Evolutionary conservation across 2,888 invertebrate species (phyloP).

Genomic region (Polymixis lichenea): DNA sequence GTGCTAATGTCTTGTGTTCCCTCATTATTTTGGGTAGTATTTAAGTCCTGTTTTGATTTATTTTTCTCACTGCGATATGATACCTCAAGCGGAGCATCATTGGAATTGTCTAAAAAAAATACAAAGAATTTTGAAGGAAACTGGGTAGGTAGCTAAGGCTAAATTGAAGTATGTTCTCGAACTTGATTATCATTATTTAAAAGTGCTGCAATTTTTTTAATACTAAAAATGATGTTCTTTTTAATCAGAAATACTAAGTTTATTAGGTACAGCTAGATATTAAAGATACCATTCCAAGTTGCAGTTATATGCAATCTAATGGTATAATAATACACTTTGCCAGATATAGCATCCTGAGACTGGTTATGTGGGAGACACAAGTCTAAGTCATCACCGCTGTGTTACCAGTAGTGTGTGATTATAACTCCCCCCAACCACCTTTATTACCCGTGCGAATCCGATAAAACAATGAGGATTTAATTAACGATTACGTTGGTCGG

Average conservation of each 20-base stretch:
- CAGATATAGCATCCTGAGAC: too few relatives aligned
- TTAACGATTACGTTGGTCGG: too few relatives aligned
- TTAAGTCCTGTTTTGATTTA: constrained; percentile 39
- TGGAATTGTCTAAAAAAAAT: constrained; percentile 35
- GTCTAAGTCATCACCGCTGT: too few relatives aligned
- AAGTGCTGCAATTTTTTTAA: too few relatives aligned
- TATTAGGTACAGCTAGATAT: neutral
- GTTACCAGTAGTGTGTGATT: too few relatives aligned
- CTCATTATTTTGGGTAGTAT: constrained; percentile 31
- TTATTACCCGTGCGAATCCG: too few relatives aligned
- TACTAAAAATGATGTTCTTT: neutral
- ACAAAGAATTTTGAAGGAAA: neutral
- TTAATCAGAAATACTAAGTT: neutral
- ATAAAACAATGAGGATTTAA: too few relatives aligned
- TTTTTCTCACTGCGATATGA: constrained; percentile 55
- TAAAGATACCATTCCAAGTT: neutral
- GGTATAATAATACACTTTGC: neutral
- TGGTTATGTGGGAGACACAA: too few relatives aligned
- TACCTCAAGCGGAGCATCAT: constrained; percentile 44
- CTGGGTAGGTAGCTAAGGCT: neutral
- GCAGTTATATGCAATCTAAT: neutral
- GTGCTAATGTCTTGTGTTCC: neutral
- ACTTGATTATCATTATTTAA: neutral
- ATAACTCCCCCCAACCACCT: too few relatives aligned
- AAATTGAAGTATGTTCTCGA: neutral